Conservation (phyloP, 2,113 vertebrate species). For the Gymnocephalus cernua region DNA sequence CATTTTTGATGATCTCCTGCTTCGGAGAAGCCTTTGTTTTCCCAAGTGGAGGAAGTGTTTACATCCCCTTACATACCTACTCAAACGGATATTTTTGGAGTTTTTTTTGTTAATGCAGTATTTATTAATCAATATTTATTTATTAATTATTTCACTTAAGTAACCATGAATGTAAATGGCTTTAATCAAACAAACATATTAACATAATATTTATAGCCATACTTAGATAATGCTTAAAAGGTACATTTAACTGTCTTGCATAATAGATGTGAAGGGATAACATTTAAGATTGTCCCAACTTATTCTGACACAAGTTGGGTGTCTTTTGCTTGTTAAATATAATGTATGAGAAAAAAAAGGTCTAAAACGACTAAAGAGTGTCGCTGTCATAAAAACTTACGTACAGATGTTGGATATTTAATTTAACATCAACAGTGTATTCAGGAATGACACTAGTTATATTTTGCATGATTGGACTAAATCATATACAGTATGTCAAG, state of each 20-base stretch:
- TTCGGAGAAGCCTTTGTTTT: slow-evolving; percentile 5
- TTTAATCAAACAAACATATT: slow-evolving; percentile 52
- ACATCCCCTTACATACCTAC: slow-evolving; percentile 8
- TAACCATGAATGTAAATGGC: slow-evolving; percentile 73
- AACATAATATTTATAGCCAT: slow-evolving; percentile 26
- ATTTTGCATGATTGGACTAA: slow-evolving; percentile 74
- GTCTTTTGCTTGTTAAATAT: slow-evolving; percentile 37
- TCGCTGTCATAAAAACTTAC: slow-evolving; percentile 24
- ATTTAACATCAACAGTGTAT: slow-evolving; percentile 43
- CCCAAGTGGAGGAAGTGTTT: slow-evolving; percentile 81
- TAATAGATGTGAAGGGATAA: slow-evolving; percentile 19
- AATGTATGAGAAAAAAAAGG: slow-evolving; percentile 38
- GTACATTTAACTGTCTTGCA: slow-evolving; percentile 44
- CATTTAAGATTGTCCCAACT: slow-evolving; percentile 24
- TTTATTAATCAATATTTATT: slow-evolving; percentile 51
- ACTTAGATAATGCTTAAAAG: slow-evolving; percentile 30
- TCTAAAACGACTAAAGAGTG: slow-evolving; percentile 28
- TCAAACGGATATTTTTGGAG: slow-evolving; percentile 11
- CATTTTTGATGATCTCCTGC: slow-evolving; percentile 19
- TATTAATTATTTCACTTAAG: slow-evolving; percentile 35
- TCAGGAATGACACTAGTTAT: slow-evolving; percentile 56
- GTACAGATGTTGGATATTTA: slow-evolving; percentile 50
- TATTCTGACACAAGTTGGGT: slow-evolving; percentile 30
- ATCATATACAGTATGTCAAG: slow-evolving; percentile 43
- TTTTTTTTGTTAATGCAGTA: slow-evolving; percentile 52